These are phyloP conservation scores for Cheilosia grossa DNA, from an alignment of 2,888 invertebrate species.

Conservation along the genomic window DNA sequence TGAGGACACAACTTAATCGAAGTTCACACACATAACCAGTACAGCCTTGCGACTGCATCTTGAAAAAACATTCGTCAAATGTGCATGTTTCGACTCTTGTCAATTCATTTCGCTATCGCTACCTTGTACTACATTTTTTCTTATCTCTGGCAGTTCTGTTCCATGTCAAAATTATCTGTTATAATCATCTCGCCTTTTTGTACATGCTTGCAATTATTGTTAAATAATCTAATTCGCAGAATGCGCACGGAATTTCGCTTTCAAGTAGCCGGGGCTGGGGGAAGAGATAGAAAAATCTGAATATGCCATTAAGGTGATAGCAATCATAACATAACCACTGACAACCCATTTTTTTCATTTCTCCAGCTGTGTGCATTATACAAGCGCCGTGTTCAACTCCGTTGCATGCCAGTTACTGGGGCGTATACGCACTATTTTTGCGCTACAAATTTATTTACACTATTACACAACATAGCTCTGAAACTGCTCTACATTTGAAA, in stretches of 20 bases:
- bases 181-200: conserved; percentile 27
- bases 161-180: conserved; percentile 23
- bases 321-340: conserved; percentile 42
- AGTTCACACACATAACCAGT: too few relatives aligned
- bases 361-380: conserved; percentile 48
- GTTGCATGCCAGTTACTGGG: conserved; percentile 58
- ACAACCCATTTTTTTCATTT: conserved; percentile 50
- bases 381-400: conserved; percentile 15
- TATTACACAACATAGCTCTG: conserved; percentile 19
- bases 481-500: conserved; percentile 51
- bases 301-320: conserved; percentile 62
- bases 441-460: conserved; percentile 33
- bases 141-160: conserved; percentile 1
- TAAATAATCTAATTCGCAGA: conserved; percentile 52
- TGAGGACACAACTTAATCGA: too few relatives aligned
- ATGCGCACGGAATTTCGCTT: conserved; percentile 39
- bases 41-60: too few relatives aligned
- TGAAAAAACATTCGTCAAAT: too few relatives aligned
- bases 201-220: conserved; percentile 27
- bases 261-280: not conserved
- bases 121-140: conserved; percentile 6
- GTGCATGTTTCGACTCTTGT: not conserved
- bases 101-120: not conserved
- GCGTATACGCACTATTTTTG: conserved; percentile 72
- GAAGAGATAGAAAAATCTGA: conserved; percentile 34